phyloP scores from a whole-genome alignment of 2,797 vertebrate species.

The Chloroceryle amazona region DNA sequence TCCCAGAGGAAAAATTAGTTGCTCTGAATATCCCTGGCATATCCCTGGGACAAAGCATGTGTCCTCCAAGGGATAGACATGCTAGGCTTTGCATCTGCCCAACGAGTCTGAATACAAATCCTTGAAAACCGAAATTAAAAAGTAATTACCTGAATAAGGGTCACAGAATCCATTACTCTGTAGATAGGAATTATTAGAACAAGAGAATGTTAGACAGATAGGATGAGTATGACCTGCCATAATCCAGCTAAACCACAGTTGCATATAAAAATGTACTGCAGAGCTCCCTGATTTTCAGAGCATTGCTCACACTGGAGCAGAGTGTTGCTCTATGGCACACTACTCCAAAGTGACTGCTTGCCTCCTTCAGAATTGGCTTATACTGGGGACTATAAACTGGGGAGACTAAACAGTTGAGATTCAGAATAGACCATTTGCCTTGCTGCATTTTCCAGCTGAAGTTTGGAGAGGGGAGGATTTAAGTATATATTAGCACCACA shows the following conservation, averaged over 20 bases:
- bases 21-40: neutral
- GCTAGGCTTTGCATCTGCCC: neutral
- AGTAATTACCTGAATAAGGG: neutral
- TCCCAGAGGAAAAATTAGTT: neutral
- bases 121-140: neutral
- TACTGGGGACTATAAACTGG: neutral
- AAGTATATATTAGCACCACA: neutral
- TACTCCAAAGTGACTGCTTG: neutral
- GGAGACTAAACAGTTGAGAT: neutral
- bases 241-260: neutral
- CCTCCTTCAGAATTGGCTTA: neutral
- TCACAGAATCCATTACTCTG: neutral
- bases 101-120: neutral
- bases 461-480: neutral
- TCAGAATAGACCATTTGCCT: neutral
- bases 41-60: neutral
- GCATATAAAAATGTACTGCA: neutral
- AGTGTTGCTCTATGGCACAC: neutral
- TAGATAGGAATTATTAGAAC: neutral
- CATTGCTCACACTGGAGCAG: accelerated
- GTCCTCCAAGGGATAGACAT: neutral
- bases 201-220: neutral
- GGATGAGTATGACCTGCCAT: accelerated
- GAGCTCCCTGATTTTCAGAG: neutral
- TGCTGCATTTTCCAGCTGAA: neutral